Evolutionary conservation across 2,113 vertebrate species (phyloP), one percentile per base, ranked within the genome.

Genomic region (Oncorhynchus kisutch): DNA sequence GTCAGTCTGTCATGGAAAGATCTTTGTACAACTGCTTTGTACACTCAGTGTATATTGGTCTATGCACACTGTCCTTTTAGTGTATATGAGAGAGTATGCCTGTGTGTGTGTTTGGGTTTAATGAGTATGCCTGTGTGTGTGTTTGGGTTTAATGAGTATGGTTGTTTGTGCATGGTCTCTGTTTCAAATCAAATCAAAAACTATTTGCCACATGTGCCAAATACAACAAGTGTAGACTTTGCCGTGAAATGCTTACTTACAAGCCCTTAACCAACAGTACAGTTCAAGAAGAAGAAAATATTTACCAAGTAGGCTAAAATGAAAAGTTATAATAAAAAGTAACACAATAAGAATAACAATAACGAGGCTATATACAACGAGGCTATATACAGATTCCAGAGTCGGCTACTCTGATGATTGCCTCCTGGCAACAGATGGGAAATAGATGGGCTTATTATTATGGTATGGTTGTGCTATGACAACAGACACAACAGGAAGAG

Each of bases 401-500:
- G 12, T 75, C 31, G 75, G 29, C 51, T 72, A 25, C 77, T 67
- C 84, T 89, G 87, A 90, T 89, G 86, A 90, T 88, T 88, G 86
- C 78, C 85, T 89, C 77, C 77, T 74, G 72, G 72, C 77, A 82
- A 77, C 83, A 84, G 84, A 80, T 84, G 85, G 85, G 85, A 91
- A 92, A 91, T 83, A 71, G 81, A 90, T 84, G 75, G 88, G 86
- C 51, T 54, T 22, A 93, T 92, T 90, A 92, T 88, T 78, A 86
- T 88, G 84, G 88, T 86, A 87, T 91, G 81, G 67, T 78, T 88
- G 85, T 88, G 81, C 84, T 90, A 86, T 85, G 90, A 91, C 91
- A 92, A 91, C 88, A 84, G 87, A 90, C 82, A 89, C 88, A 91
- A 91, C 89, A 91, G 88, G 83, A 87, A 83, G 88, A 88, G 84